Evolutionary conservation across 2,888 invertebrate genomes (phyloP), one percentile per base, ranked within the genome.

Genomic region (Pocota personata): DNA sequence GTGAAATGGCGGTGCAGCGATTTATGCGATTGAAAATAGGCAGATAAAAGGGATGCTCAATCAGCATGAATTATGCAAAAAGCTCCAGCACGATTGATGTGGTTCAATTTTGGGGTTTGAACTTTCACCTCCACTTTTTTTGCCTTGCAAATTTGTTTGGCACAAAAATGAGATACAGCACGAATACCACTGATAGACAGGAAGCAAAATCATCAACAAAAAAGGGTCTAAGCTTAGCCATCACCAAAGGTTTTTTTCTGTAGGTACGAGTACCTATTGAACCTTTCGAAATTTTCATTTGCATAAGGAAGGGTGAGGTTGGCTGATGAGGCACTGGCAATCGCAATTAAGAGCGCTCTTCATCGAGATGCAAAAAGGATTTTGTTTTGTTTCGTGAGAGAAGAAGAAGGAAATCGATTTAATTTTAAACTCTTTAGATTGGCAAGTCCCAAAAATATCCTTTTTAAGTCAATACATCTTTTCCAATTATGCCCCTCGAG

Each of bases 11-110:
- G 71, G 86, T 67, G 67, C 76, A 62, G 82, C 86, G 82, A 86
- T 86, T 86, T 86, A 86, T 86, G 86, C 64, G 76, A 86, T 86
- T 86, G 82, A 72, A 82, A 82, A 86, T 82, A 82, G 80, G 82
- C 86, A 86, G 86, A 86, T 86, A 86, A 86, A 86, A 86, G 86
- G 86, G 86, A 86, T 86, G 76, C 82, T 82, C 86, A 86, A 86
- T 86, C 86, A 86, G 86, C 82, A 86, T 86, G 86, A 86, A 86
- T 86, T 86, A 86, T 86, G 86, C 86, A 86, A 80, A 86, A 71
- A 77, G 52, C 52, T 52, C 27, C 71, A 55, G 46, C 71, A 62
- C 86, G 86, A 86, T 86, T 82, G 86, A 86, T 86, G 86, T 72
- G 86, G 86, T 77, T 76, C 76, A 82, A 57, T 86, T 86, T 76